Percentiles rank a stretch among this genome's conserved stretches.
These are phyloP conservation scores for Bettongia penicillata DNA, from an alignment of 2,113 vertebrate genomes.

Conservation along the genomic window DNA sequence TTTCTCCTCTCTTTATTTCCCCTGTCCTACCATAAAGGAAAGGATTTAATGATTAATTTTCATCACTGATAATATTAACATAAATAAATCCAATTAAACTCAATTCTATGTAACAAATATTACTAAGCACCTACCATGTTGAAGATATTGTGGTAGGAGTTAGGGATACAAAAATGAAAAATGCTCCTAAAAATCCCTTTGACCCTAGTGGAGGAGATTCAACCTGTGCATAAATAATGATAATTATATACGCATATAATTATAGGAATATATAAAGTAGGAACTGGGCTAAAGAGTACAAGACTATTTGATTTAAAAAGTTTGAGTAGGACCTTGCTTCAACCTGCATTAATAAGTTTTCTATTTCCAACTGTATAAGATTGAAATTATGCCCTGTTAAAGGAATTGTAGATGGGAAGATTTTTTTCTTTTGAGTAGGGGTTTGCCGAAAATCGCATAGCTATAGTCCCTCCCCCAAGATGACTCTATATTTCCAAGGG, in stretches of 20 bases:
- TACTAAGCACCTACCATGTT: not conserved
- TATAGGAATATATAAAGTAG: not conserved
- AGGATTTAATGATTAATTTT: not conserved
- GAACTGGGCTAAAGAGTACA: not conserved
- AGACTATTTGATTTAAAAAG: not conserved
- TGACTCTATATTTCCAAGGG: not conserved
- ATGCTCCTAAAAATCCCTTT: not conserved
- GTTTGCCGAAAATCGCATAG: not conserved
- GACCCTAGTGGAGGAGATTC: not conserved
- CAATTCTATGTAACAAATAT: no score
- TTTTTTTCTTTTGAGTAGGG: not conserved
- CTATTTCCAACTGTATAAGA: not conserved
- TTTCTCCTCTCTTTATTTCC: not conserved
- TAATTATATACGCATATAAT: not conserved
- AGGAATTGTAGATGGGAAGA: not conserved
- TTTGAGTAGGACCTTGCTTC: not conserved
- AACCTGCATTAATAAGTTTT: not conserved
- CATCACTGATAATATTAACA: not conserved
- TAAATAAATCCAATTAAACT: not conserved
- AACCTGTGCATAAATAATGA: not conserved
- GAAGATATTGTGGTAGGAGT: not conserved
- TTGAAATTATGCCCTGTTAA: not conserved
- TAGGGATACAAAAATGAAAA: not conserved
- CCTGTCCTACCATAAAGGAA: not conserved
- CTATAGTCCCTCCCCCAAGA: not conserved